Evolutionary conservation across 2,888 invertebrate genomes (phyloP), one percentile per base, ranked within the genome.

Genomic region (Ectropis crepuscularia): DNA sequence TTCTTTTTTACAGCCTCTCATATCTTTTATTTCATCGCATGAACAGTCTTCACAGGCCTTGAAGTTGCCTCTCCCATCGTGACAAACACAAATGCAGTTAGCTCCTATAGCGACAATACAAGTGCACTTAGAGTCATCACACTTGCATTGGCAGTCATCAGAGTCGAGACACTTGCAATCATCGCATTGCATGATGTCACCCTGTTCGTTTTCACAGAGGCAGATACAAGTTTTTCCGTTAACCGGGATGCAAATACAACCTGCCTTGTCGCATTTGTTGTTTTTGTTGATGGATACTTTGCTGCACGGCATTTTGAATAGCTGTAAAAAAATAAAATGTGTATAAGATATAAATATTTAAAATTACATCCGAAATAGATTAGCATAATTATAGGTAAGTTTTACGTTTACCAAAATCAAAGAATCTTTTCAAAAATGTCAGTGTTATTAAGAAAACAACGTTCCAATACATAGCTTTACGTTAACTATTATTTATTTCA

Each of bases 281-380:
- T 51, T 76, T 12, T 77, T 80, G 28, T 68, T 72, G 9, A 70
- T 65, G 7, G 72, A 71, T 45, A 71, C 68, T 65, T 81, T 76
- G 67, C 80, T 80, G 80, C 86, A 84, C 63, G 85, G 74, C 87
- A 87, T 87, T 39, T 70, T 79, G 58, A 39, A 45, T 10, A 61
- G n/a, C 67, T 68, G 67, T 48, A 59, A 65, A 61, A 28, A 4
- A 28, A 2, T 28, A 28, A 28, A 28, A 28, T n/a, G n/a, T n/a
- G n/a, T n/a, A n/a, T n/a, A n/a, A n/a, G n/a, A n/a, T n/a, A n/a
- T 10, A 42, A 36, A 46, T 36, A 5, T 7, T 28, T 42, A 4
- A 6, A 37, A 10, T 37, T n/a, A 6, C 10, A 41, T 9, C 7
- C 41, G 10, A 41, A 41, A 41, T 41, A 9, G 5, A 41, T 8